Evolutionary conservation across 2,113 vertebrate genomes (phyloP).

Genomic region (Syngnathus scovelli): DNA sequence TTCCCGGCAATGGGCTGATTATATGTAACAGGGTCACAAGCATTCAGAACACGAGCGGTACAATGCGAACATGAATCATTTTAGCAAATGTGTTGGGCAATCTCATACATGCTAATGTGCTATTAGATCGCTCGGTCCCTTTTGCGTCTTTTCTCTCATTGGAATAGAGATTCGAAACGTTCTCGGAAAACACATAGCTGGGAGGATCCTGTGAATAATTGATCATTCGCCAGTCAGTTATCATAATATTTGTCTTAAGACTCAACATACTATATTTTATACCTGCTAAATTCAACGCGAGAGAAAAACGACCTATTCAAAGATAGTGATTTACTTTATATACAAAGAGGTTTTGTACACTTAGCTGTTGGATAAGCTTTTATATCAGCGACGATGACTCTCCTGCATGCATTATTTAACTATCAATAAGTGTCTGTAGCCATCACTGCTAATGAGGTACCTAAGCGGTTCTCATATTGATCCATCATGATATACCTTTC

Average conservation of each 20-base stretch:
- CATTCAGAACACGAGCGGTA: conserved; percentile 38
- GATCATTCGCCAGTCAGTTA: conserved; percentile 46
- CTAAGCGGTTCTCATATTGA: conserved; percentile 22
- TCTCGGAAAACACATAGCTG: conserved; percentile 60
- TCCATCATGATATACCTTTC: conserved; percentile 9
- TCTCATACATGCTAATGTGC: conserved; percentile 48
- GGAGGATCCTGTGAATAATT: conserved; percentile 63
- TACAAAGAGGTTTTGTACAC: background rate
- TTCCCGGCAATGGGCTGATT: conserved; percentile 27
- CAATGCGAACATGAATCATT: conserved; percentile 31
- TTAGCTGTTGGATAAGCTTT: background rate
- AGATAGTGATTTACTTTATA: background rate
- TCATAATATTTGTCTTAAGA: conserved; percentile 52
- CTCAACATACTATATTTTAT: conserved; percentile 10
- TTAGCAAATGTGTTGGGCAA: conserved; percentile 27
- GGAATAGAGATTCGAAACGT: conserved; percentile 42
- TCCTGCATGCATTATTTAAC: conserved; percentile 7
- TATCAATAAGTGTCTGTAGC: conserved; percentile 12
- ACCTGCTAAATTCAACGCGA: background rate
- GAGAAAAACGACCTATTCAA: background rate
- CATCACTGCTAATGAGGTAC: conserved; percentile 26
- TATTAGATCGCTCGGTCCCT: conserved; percentile 29
- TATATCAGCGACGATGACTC: background rate
- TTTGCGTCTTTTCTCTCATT: conserved; percentile 36
- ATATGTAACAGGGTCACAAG: conserved; percentile 29